Evolutionary conservation across 2,888 invertebrate species (phyloP).

Genomic region (Polydesmus complanatus): DNA sequence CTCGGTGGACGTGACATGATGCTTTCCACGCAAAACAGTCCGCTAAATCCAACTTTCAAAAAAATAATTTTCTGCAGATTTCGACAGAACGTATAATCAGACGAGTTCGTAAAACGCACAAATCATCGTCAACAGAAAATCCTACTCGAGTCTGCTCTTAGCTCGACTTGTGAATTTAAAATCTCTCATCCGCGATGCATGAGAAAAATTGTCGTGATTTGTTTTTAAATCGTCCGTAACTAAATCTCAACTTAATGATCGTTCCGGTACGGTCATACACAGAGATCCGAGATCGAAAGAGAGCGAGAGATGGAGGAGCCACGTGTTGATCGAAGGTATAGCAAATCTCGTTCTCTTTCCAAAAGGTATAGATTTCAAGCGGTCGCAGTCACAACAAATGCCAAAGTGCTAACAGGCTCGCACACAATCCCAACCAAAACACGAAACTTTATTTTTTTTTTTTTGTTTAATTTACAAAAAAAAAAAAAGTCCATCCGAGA

Average conservation of each 20-base stretch:
- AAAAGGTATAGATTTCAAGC: background rate
- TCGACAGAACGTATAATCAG: no score
- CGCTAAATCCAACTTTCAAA: background rate
- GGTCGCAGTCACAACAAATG: background rate
- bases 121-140: no score
- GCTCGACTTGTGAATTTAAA: no score
- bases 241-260: background rate
- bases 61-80: no score
- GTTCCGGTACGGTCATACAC: background rate
- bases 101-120: no score
- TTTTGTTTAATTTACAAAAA: no score
- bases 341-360: background rate
- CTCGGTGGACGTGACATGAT: slow-evolving; percentile 4
- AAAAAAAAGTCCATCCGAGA: no score
- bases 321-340: background rate
- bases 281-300: background rate
- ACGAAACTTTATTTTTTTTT: background rate
- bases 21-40: background rate
- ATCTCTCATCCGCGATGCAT: no score
- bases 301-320: background rate
- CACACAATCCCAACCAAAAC: background rate
- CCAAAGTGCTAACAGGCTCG: background rate
- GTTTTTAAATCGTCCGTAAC: no score
- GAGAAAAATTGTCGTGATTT: no score
- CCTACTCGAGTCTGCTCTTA: no score